Base-by-base conservation (phyloP, 2,888 invertebrate genomes). In the Sinopyrophorus schimmeli region DNA sequence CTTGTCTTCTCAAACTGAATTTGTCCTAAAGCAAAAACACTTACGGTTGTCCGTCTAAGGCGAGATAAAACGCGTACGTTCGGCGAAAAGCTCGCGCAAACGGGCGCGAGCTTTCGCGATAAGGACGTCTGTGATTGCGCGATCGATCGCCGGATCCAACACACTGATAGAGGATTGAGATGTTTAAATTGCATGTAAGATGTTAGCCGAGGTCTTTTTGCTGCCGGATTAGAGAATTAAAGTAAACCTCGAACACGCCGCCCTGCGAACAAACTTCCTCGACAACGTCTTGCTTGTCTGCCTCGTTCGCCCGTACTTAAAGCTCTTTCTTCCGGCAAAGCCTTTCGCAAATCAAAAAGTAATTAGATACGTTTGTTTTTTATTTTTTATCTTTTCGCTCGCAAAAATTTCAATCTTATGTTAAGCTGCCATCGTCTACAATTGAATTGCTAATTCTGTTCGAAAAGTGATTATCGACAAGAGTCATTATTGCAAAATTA, bases 121-220 rank as follows among this genome's bases (percentile, higher is more conserved):
- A 67, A 68, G 64, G 55, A 61, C 57, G 64, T 65, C 62, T 58
- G 57, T 60, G 64, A 66, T 66, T 65, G 57, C 55, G 55, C 62
- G 60, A 66, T 67, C 65, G 60, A 66, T 66, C 66, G 66, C 60
- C 32, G 60, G 62, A 60, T 63, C 62, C 64, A 62, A 60, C 63
- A n/a, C n/a, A 59, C 60, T 61, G 66, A 67, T 66, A 62, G 59
- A 52, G 59, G 63, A 63, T 66, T 59, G 61, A 65, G 63, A 65
- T 64, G 65, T 61, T 64, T 59, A 63, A 65, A 65, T 66, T 64
- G 62, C 65, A 63, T 66, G 67, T 64, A 65, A 62, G 65, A 62
- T 62, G 61, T 59, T 54, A 55, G 62, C 51, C 46, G 58, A 57
- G 53, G 56, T 47, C 55, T 53, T 64, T 64, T 62, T 63, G 58